These are phyloP conservation scores for Heteromyza rotundicornis DNA, from an alignment of 2,888 invertebrate species.

Conservation along the genomic window DNA sequence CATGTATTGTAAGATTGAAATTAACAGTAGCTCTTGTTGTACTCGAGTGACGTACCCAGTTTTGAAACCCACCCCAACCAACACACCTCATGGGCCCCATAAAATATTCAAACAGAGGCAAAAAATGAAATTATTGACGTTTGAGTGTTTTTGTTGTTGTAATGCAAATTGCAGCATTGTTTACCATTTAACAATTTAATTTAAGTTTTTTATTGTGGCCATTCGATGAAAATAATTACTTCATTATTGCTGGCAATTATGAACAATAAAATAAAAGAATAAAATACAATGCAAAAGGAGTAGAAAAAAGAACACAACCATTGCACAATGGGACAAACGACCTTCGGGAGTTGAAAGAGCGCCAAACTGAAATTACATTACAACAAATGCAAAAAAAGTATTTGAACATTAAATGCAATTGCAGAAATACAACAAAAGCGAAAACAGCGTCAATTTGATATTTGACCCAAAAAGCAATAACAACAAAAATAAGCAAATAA, in stretches of 20 bases:
- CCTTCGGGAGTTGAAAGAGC: background rate
- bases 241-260: background rate
- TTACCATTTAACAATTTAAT: too few species aligned
- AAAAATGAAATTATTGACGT: conserved; percentile 10
- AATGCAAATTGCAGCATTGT: background rate
- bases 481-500: conserved; percentile 3
- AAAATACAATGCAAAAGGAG: too few species aligned
- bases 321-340: background rate
- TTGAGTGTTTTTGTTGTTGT: conserved; percentile 7
- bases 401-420: background rate
- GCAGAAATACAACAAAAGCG: background rate
- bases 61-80: background rate
- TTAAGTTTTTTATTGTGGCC: background rate
- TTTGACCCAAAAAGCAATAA: background rate
- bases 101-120: background rate
- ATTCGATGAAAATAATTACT: background rate
- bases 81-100: background rate
- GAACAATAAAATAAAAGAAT: background rate
- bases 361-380: background rate
- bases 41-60: background rate
- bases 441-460: background rate
- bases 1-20: too few species aligned
- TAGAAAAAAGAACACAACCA: too few species aligned
- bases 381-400: background rate
- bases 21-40: background rate